Percentiles rank a stretch among this genome's conserved stretches.
Conservation (phyloP, 2,888 invertebrate species). For the Matsumyia berberina region DNA sequence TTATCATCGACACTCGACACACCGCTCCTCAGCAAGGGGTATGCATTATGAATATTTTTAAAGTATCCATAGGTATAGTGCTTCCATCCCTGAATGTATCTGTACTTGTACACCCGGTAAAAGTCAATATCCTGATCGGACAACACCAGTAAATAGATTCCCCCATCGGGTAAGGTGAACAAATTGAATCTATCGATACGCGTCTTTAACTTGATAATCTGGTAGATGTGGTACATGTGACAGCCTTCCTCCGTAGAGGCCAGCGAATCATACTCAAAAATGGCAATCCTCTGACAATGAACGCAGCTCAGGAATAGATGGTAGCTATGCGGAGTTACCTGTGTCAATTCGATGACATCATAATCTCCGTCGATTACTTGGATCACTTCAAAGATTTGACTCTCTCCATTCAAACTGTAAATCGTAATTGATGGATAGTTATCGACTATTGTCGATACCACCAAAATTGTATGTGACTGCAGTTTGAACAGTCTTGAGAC, state of each 20-base stretch:
- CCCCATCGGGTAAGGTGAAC: slow-evolving; percentile 77
- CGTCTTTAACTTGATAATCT: slow-evolving; percentile 79
- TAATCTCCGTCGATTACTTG: slow-evolving; percentile 81
- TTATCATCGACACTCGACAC: slow-evolving; percentile 55
- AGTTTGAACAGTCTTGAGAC: slow-evolving; percentile 78
- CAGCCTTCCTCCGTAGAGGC: slow-evolving; percentile 13
- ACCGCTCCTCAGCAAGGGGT: slow-evolving; percentile 77
- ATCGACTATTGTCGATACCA: slow-evolving; percentile 77
- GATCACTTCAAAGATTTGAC: slow-evolving; percentile 78
- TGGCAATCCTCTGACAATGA: slow-evolving; percentile 79
- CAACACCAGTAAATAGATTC: slow-evolving; percentile 79
- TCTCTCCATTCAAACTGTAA: slow-evolving; percentile 75
- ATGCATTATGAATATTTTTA: slow-evolving; percentile 78
- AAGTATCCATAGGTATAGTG: slow-evolving; percentile 80
- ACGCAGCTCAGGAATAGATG: slow-evolving; percentile 80
- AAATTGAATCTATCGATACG: slow-evolving; percentile 79
- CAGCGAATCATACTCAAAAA: slow-evolving; percentile 73
- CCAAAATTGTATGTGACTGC: slow-evolving; percentile 34
- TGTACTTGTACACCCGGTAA: slow-evolving; percentile 80
- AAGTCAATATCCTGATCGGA: slow-evolving; percentile 77
- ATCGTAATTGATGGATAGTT: slow-evolving; percentile 79
- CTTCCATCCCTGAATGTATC: slow-evolving; percentile 81
- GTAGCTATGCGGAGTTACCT: slow-evolving; percentile 63
- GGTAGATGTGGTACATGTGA: slow-evolving; percentile 78
- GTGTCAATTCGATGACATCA: slow-evolving; percentile 79